Evolutionary conservation across 2,113 vertebrate species (phyloP).

Genomic region (Anarrhichthys ocellatus): DNA sequence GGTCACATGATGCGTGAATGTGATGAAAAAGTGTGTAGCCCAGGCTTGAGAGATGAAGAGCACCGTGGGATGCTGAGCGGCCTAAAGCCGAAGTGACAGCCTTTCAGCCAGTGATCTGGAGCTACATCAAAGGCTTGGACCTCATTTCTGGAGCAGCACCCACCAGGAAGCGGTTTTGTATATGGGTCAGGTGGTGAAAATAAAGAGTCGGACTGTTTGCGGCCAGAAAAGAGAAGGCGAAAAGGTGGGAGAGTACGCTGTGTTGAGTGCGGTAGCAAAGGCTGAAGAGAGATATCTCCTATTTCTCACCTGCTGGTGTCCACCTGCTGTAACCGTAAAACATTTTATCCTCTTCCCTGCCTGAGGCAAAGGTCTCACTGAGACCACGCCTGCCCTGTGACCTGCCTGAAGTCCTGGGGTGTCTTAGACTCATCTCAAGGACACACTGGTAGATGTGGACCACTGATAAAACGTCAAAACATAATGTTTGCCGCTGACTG

Average conservation of each 20-base stretch:
- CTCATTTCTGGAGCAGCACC: constrained; percentile 82
- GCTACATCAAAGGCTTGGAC: constrained; percentile 80
- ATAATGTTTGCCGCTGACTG: constrained; percentile 25
- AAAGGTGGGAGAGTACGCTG: constrained; percentile 52
- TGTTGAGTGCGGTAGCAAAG: constrained; percentile 24
- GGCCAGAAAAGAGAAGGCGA: constrained; percentile 60
- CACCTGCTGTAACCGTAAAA: constrained; percentile 84
- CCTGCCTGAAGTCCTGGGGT: constrained; percentile 48
- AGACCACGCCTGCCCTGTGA: constrained; percentile 66
- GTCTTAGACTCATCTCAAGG: constrained; percentile 62
- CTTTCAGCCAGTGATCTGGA: constrained; percentile 80
- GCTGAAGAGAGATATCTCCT: constrained; percentile 38
- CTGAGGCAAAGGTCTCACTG: constrained; percentile 57
- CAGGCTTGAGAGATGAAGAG: constrained; percentile 67
- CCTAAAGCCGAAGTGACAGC: constrained; percentile 76
- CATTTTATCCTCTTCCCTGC: constrained; percentile 72
- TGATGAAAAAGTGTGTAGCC: constrained; percentile 69
- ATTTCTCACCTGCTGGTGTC: constrained; percentile 78
- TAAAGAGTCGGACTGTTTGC: constrained; percentile 64
- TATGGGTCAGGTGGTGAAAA: constrained; percentile 82
- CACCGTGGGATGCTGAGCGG: constrained; percentile 71
- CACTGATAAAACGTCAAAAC: constrained; percentile 44
- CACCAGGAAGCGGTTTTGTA: constrained; percentile 80
- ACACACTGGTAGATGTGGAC: constrained; percentile 46
- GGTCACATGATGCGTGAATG: constrained; percentile 65